phyloP scores from a whole-genome alignment of 92 coral and sea anemone genomes.

The Anthopleura xanthogrammica region DNA sequence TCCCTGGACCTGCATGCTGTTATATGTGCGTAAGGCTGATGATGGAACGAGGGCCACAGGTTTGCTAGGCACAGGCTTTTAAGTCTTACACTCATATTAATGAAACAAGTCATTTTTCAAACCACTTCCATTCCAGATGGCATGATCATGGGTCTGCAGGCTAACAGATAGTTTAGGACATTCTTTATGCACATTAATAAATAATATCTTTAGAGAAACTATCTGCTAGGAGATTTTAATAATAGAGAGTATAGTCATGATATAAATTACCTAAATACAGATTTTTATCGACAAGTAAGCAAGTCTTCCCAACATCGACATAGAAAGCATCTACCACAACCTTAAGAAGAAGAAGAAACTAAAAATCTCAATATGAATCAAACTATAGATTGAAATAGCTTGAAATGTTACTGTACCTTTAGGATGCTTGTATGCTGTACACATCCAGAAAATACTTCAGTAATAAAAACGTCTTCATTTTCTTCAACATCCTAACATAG shows the following conservation, averaged over 20 bases:
- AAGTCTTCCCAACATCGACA: conserved; percentile 82
- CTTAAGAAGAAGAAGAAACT: conserved; percentile 35
- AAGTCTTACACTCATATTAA: too few relatives aligned
- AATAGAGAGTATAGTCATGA: background rate
- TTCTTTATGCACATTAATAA: too few relatives aligned
- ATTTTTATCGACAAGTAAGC: conserved; percentile 85
- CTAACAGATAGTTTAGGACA: too few relatives aligned
- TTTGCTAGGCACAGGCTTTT: too few relatives aligned
- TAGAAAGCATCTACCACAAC: conserved; percentile 94
- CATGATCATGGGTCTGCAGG: too few relatives aligned
- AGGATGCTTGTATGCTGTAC: conserved; percentile 80
- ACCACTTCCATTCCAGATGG: too few relatives aligned
- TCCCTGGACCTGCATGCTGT: too few relatives aligned
- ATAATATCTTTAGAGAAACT: too few relatives aligned
- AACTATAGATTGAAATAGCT: background rate
- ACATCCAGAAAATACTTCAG: conserved; percentile 98
- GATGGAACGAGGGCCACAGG: too few relatives aligned
- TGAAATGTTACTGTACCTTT: conserved; percentile 51
- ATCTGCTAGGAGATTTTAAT: background rate
- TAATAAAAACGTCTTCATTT: conserved; percentile 71
- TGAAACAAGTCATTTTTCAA: too few relatives aligned
- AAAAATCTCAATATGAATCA: background rate
- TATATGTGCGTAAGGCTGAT: too few relatives aligned
- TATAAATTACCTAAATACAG: conserved; percentile 68
- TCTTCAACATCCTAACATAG: conserved; percentile 61